Percentiles rank a stretch among this genome's conserved stretches.
These are phyloP conservation scores for Ceraclea dissimilis DNA, from an alignment of 2,888 invertebrate species.

Conservation along the genomic window DNA sequence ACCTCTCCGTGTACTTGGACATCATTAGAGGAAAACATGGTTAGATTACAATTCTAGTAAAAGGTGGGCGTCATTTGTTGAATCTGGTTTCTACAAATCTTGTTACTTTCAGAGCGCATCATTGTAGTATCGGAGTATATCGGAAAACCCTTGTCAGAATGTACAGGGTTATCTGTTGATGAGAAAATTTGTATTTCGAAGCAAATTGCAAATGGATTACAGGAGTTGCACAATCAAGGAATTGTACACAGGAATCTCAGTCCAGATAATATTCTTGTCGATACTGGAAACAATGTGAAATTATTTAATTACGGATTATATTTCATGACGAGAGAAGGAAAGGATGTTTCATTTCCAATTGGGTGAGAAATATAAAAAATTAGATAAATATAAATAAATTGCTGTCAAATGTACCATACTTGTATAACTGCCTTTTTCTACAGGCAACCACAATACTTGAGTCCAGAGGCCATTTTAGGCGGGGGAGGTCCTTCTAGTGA, in stretches of 20 bases:
- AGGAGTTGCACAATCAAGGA: constrained; percentile 62
- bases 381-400: background rate
- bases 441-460: constrained; percentile 69
- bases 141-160: constrained; percentile 57
- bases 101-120: constrained; percentile 57
- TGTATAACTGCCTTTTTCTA: too few species aligned
- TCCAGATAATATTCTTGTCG: constrained; percentile 74
- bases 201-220: constrained; percentile 66
- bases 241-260: constrained; percentile 76
- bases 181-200: constrained; percentile 59
- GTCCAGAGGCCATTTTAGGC: constrained; percentile 72
- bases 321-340: constrained; percentile 82
- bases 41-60: constrained; percentile 33
- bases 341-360: constrained; percentile 83
- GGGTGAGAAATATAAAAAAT: constrained; percentile 43
- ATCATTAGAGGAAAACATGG: constrained; percentile 92
- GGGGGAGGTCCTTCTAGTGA: constrained; percentile 74
- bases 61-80: background rate
- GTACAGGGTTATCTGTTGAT: constrained; percentile 37
- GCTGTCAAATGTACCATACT: too few species aligned
- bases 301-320: constrained; percentile 91
- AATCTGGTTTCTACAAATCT: too few species aligned
- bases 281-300: constrained; percentile 65
- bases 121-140: constrained; percentile 77
- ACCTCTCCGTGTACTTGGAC: constrained; percentile 86